Conservation (phyloP, 2,797 vertebrate genomes). For the Harpagifer antarcticus region DNA sequence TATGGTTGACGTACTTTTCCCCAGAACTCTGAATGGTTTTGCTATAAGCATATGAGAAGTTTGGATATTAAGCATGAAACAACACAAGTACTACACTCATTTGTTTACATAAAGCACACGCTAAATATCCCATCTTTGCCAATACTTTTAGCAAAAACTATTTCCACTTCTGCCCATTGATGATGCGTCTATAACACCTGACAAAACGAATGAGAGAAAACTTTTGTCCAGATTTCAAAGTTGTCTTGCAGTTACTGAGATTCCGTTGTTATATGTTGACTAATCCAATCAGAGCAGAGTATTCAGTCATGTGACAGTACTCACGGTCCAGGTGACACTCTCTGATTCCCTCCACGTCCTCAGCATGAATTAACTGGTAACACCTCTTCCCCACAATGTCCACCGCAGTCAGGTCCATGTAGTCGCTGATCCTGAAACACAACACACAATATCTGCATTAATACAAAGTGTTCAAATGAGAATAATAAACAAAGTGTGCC, state of each 20-base stretch:
- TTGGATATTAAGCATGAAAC: too few species aligned
- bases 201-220: too few species aligned
- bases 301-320: slow-evolving; percentile 66
- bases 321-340: slow-evolving; percentile 97
- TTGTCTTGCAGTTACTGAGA: too few species aligned
- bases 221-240: too few species aligned
- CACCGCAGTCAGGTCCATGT: slow-evolving; percentile 98
- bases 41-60: too few species aligned
- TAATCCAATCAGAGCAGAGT: not conserved
- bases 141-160: not conserved
- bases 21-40: too few species aligned
- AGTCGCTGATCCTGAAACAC: slow-evolving; percentile 93
- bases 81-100: too few species aligned
- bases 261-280: not conserved
- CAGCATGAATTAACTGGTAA: slow-evolving; percentile 98
- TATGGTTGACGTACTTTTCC: too few species aligned
- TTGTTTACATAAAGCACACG: too few species aligned
- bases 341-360: slow-evolving; percentile 97
- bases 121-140: not conserved
- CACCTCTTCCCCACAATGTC: slow-evolving; percentile 97
- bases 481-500: too few species aligned
- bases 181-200: too few species aligned
- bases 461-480: not conserved
- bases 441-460: not conserved
- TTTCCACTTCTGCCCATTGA: too few species aligned